These are phyloP conservation scores for Ladona fulva DNA, from an alignment of 1,140 invertebrate species.

Conservation along the genomic window DNA sequence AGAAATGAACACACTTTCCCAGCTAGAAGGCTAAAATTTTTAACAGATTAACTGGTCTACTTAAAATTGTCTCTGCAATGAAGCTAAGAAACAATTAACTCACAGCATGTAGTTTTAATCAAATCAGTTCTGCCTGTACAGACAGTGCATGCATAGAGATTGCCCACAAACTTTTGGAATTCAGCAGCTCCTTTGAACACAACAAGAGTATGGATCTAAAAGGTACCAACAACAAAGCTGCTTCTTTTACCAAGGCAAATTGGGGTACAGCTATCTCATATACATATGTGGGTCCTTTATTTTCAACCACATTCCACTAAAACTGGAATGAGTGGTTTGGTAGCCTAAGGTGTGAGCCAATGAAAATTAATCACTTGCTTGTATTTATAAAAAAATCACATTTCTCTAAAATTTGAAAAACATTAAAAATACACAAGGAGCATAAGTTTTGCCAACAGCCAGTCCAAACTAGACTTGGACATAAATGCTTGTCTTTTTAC, in stretches of 20 bases:
- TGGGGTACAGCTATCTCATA: constrained; percentile 1
- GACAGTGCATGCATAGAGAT: constrained; percentile 8
- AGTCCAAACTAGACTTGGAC: constrained; percentile 21
- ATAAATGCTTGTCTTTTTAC: constrained; percentile 32
- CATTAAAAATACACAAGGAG: constrained; percentile 21
- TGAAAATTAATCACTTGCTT: constrained; percentile 17
- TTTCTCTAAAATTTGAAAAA: constrained; percentile 24
- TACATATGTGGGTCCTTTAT: background rate
- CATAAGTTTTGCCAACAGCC: constrained; percentile 15
- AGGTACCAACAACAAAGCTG: constrained; percentile 8
- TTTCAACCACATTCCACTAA: constrained; percentile 33
- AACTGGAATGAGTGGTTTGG: constrained; percentile 32
- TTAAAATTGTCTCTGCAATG: background rate
- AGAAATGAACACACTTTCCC: too few relatives aligned
- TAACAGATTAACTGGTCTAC: background rate
- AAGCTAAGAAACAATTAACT: constrained; percentile 3
- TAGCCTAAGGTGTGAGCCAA: constrained; percentile 18
- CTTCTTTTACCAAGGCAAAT: constrained; percentile 9
- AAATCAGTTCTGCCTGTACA: constrained; percentile 9
- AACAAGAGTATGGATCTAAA: constrained; percentile 2
- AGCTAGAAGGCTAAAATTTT: too few relatives aligned
- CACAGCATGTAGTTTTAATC: constrained; percentile 1
- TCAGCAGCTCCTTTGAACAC: constrained; percentile 7
- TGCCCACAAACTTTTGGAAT: constrained; percentile 5
- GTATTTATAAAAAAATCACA: constrained; percentile 17